Conservation (phyloP, 2,797 vertebrate genomes). For the Fundulus diaphanus region DNA sequence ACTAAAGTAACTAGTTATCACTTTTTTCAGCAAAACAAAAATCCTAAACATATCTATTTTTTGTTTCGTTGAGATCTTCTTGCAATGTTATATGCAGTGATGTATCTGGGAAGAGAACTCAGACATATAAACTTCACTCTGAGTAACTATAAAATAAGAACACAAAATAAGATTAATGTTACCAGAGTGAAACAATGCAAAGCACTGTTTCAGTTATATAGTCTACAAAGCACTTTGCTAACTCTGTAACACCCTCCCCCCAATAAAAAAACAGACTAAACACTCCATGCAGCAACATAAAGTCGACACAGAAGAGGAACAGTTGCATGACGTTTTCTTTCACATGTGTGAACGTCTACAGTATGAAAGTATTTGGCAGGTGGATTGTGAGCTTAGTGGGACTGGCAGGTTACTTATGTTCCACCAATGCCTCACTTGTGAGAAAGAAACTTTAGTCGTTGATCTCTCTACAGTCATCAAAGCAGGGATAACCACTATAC, state of each 20-base stretch:
- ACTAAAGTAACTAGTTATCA: too few species aligned
- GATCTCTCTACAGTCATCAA: conserved; percentile 70
- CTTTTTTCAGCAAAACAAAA: too few species aligned
- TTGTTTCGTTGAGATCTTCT: too few species aligned
- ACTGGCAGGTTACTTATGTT: conserved; percentile 50
- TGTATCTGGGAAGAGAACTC: too few species aligned
- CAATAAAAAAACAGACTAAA: conserved; percentile 61
- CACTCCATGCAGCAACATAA: conserved; percentile 48
- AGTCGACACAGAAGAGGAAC: conserved; percentile 50
- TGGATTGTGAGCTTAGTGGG: conserved; percentile 50
- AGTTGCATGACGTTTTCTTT: conserved; percentile 51
- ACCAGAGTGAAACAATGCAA: conserved; percentile 35
- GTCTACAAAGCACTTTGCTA: conserved; percentile 29
- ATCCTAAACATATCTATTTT: too few species aligned
- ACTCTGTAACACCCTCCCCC: conserved; percentile 38
- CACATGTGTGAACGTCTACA: conserved; percentile 49
- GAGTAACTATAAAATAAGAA: conserved; percentile 10
- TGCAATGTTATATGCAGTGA: too few species aligned
- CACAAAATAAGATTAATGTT: neutral
- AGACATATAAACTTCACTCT: neutral
- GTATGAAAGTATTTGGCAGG: conserved; percentile 61
- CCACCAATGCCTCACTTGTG: conserved; percentile 49
- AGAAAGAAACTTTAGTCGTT: conserved; percentile 55
- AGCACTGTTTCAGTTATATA: too few species aligned
- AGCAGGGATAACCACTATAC: conserved; percentile 48